Conservation (phyloP, 2,113 vertebrate species). For the Chelonoidis abingdonii region DNA sequence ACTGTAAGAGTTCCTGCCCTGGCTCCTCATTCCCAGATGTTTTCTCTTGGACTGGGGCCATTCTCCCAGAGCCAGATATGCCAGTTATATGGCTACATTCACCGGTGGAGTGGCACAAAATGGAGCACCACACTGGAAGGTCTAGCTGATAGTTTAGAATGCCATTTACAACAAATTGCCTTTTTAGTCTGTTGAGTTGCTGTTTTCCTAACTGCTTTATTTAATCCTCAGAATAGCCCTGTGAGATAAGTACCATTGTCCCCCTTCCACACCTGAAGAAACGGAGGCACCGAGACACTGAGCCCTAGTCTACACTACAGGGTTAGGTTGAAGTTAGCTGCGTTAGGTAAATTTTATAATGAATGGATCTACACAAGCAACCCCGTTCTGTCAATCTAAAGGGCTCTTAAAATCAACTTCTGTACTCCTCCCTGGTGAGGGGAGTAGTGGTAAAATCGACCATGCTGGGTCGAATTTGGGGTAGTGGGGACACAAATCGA, state of each 20-base stretch:
- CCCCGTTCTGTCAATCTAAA: too few relatives aligned
- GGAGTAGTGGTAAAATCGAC: too few relatives aligned
- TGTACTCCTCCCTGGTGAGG: too few relatives aligned
- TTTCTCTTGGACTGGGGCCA: background rate
- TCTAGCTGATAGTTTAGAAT: background rate
- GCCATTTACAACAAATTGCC: background rate
- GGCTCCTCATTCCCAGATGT: background rate
- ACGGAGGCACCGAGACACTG: too few relatives aligned
- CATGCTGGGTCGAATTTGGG: too few relatives aligned
- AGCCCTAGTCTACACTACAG: too few relatives aligned
- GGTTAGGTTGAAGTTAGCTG: too few relatives aligned
- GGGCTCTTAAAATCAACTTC: too few relatives aligned
- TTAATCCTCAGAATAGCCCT: constrained; percentile 4
- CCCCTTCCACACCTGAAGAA: too few relatives aligned
- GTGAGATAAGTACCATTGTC: background rate
- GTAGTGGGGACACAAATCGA: too few relatives aligned
- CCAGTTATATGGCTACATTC: background rate
- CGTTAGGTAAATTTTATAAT: too few relatives aligned
- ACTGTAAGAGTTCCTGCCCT: background rate
- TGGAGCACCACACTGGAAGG: background rate
- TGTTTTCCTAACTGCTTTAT: background rate
- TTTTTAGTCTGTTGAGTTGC: background rate
- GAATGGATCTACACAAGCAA: too few relatives aligned
- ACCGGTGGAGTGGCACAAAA: background rate
- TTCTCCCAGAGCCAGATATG: background rate